Base-by-base conservation (phyloP, 2,113 vertebrate species). In the Nothoprocta pentlandii region DNA sequence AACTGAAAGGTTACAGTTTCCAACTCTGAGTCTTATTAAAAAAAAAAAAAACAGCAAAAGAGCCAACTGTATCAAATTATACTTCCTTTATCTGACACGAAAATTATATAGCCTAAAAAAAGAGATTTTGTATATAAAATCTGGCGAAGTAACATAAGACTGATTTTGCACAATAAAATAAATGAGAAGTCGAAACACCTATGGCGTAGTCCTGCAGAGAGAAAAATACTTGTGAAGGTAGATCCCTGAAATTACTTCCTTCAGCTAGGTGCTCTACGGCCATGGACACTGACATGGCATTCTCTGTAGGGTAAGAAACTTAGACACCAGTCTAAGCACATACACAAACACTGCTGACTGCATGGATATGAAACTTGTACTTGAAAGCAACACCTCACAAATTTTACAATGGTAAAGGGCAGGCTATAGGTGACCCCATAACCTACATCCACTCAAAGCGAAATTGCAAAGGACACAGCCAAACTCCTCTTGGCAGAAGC, bases 321-420 rank as follows among this genome's bases (percentile, higher is more conserved):
- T 41, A 39, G 16, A 94, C 95, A 79, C 44, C 22, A 87, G 58
- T 89, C 80, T 77, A 34, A 34, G 73, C 85, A 80, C 64, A 84
- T 17, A 36, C 42, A 94, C 2, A 6, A 4, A 39, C 0, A 1
- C 28, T 20, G 3, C 2, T 47, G 67, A 71, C 21, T 30, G 44
- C 19, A 16, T 30, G 26, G 8, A 91, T 14, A 4, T 25, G 4
- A 9, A 73, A 76, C 3, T 3, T 12, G 3, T 10, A 41, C 36
- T 47, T 78, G 23, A 47, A 70, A 90, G 51, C 69, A 10, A 9
- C 41, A 56, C 23, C n/a, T 70, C 14, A 51, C 2, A 0, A 39
- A 3, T 15, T 19, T 7, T 68, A 42, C 3, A 7, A 2, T 17
- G 5, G 16, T 53, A 13, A 67, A 66, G 8, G 74, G 28, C 71